A percentile compares a stretch with the other conserved stretches of the same genome.
These are phyloP conservation scores for Crypturellus tataupa DNA, from an alignment of 2,797 vertebrate genomes.

Conservation along the genomic window DNA sequence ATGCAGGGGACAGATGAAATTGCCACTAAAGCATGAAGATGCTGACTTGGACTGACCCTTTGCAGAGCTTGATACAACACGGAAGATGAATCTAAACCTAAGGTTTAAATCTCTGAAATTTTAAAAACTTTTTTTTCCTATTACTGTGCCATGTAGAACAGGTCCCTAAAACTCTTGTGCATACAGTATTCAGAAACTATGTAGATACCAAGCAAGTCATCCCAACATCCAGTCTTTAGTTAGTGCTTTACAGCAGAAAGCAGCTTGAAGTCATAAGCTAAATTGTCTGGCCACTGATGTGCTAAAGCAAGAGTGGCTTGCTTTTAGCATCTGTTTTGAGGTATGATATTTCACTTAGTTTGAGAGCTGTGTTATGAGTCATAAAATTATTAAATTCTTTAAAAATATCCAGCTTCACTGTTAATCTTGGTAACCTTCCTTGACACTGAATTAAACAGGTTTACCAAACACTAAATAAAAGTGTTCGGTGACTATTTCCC, in stretches of 20 bases:
- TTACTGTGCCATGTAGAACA: neutral
- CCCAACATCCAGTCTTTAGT: neutral
- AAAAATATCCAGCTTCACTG: neutral
- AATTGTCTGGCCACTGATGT: neutral
- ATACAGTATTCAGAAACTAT: neutral
- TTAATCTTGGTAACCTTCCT: neutral
- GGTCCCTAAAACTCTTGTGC: neutral
- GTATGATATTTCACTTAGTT: neutral
- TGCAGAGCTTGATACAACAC: neutral
- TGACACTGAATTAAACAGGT: neutral
- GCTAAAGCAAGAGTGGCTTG: neutral
- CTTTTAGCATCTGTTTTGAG: neutral
- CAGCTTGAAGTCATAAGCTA: neutral
- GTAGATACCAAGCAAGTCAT: neutral
- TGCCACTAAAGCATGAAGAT: neutral
- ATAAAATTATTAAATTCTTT: conserved; percentile 18
- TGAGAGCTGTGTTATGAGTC: neutral
- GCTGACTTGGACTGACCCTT: neutral
- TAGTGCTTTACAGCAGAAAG: neutral
- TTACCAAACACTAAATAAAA: conserved; percentile 9
- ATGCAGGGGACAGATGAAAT: neutral
- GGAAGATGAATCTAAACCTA: neutral
- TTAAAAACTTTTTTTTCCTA: neutral
- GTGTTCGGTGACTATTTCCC: neutral
- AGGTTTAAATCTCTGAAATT: neutral